Evolutionary conservation across 2,888 invertebrate genomes (phyloP).

Genomic region (Drosophila formosana): DNA sequence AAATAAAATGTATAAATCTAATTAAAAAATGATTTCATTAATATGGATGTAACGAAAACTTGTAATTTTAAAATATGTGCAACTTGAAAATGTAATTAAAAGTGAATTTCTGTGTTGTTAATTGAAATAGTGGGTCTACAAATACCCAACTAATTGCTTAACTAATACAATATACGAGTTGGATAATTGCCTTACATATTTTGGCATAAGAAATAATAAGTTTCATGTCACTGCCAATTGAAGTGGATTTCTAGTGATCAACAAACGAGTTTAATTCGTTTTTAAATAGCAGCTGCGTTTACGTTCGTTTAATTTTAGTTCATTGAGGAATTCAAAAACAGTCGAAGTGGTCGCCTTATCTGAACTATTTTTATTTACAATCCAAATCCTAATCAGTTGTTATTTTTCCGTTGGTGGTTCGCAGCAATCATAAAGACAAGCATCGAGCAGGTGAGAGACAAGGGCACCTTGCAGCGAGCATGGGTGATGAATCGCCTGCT

Average conservation of each 20-base stretch:
- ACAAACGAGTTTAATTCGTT: not conserved
- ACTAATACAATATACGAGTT: too few species aligned
- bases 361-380: not conserved
- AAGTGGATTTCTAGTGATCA: not conserved
- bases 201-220: too few species aligned
- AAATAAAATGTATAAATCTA: too few species aligned
- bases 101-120: too few species aligned
- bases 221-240: not conserved
- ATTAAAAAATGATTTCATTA: too few species aligned
- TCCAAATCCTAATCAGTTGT: not conserved
- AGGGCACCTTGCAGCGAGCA: constrained; percentile 83
- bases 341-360: not conserved
- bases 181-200: too few species aligned
- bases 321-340: not conserved
- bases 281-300: not conserved
- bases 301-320: not conserved
- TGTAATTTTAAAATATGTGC: too few species aligned
- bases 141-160: too few species aligned
- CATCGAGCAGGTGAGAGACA: constrained; percentile 46
- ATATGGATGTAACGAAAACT: too few species aligned
- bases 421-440: constrained; percentile 59
- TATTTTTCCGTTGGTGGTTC: not conserved
- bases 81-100: too few species aligned
- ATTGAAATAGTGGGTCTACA: too few species aligned
- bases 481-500: constrained; percentile 85